Conservation (phyloP, 1,140 invertebrate species). For the Atta colombica region DNA sequence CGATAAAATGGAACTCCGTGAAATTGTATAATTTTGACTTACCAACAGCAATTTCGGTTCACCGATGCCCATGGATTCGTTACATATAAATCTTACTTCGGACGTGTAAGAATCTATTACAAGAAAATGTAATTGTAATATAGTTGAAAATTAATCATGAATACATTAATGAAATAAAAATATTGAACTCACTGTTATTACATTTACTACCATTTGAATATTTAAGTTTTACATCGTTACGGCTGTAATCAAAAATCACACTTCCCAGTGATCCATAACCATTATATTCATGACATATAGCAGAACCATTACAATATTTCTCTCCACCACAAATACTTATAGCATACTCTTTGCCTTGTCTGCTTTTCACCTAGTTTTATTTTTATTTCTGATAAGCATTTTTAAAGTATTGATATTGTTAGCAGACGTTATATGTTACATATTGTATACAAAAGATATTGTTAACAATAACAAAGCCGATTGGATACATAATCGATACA, state of each 20-base stretch:
- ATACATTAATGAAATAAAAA: conserved; percentile 41
- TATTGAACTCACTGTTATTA: conserved; percentile 73
- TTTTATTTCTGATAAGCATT: background rate
- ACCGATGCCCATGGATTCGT: conserved; percentile 71
- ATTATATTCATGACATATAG: conserved; percentile 73
- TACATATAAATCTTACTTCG: conserved; percentile 76
- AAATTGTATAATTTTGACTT: conserved; percentile 66
- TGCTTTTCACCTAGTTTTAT: conserved; percentile 66
- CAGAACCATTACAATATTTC: conserved; percentile 75
- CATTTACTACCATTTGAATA: conserved; percentile 78
- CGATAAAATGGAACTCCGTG: background rate
- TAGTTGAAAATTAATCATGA: conserved; percentile 4
- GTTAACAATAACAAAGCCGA: background rate
- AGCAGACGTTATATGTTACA: background rate
- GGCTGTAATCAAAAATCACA: conserved; percentile 78
- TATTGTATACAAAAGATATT: conserved; percentile 1
- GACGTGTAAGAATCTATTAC: conserved; percentile 70
- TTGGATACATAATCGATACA: background rate
- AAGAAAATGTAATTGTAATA: conserved; percentile 15
- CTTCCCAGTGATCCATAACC: conserved; percentile 75
- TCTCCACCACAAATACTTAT: conserved; percentile 77
- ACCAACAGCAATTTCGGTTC: conserved; percentile 74
- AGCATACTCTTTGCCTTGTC: conserved; percentile 69
- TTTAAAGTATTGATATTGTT: background rate
- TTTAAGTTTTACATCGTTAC: conserved; percentile 74